Percentiles rank a stretch among this genome's conserved stretches.
Evolutionary conservation across 2,888 invertebrate genomes (phyloP).

Genomic region (Meiosimyza platycephala): DNA sequence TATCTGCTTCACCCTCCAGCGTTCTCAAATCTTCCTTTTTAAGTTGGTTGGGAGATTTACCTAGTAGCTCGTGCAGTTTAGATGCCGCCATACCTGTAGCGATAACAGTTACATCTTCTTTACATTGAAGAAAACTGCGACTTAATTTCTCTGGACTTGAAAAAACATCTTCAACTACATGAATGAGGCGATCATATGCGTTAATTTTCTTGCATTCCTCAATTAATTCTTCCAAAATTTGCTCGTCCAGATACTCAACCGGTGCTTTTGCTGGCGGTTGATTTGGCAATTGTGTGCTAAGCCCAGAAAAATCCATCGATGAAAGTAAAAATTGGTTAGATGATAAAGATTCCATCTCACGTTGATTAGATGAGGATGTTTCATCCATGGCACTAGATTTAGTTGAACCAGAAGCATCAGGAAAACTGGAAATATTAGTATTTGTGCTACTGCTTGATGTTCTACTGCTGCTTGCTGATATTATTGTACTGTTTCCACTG

Average conservation of each 20-base stretch:
- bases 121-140: constrained; percentile 73
- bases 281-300: background rate
- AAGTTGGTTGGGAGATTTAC: constrained; percentile 70
- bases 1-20: constrained; percentile 84
- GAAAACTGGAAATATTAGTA: constrained; percentile 44
- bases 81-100: constrained; percentile 57
- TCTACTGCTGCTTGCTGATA: constrained; percentile 51
- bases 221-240: constrained; percentile 79
- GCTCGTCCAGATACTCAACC: constrained; percentile 76
- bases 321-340: constrained; percentile 6
- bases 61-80: constrained; percentile 69
- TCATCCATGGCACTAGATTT: constrained; percentile 21
- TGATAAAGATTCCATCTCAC: background rate
- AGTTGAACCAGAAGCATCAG: constrained; percentile 39
- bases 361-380: constrained; percentile 7
- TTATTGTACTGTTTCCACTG: constrained; percentile 56
- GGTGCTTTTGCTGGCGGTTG: constrained; percentile 38
- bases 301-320: constrained; percentile 4
- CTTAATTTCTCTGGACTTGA: constrained; percentile 76
- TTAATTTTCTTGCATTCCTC: constrained; percentile 78
- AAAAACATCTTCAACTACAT: constrained; percentile 83
- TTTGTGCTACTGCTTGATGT: constrained; percentile 52
- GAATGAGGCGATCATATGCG: constrained; percentile 77
- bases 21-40: constrained; percentile 81
- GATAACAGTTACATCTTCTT: constrained; percentile 68